Evolutionary conservation across 2,888 invertebrate genomes (phyloP).

Genomic region (Pammene aurita): DNA sequence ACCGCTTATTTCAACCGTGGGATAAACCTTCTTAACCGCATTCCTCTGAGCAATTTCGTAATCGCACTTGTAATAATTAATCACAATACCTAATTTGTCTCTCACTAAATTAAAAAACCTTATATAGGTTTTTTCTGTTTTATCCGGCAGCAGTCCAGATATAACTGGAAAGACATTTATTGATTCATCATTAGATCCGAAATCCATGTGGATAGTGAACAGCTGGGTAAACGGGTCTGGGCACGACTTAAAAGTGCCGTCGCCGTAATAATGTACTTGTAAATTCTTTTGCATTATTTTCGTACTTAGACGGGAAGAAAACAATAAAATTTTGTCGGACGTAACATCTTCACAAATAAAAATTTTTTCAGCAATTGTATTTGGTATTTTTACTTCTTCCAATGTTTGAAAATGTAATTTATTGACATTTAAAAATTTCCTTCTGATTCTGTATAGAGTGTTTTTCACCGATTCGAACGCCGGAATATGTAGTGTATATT

Average conservation of each 20-base stretch:
- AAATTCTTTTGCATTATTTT: constrained; percentile 2
- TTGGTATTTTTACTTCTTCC: constrained; percentile 1
- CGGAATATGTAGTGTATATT: constrained; percentile 2
- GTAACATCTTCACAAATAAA: constrained; percentile 1
- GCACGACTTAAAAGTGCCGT: constrained; percentile 2
- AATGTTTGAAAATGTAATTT: too few relatives aligned
- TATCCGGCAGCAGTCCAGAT: constrained; percentile 6
- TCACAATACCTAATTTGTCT: constrained; percentile 7
- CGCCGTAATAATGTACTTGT: neutral
- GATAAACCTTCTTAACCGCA: constrained; percentile 9
- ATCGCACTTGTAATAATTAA: constrained; percentile 12
- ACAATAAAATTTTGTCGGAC: constrained; percentile 7
- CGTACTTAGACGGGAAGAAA: neutral
- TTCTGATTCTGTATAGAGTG: constrained; percentile 3
- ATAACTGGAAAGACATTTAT: constrained; percentile 1
- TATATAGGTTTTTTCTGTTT: constrained; percentile 2
- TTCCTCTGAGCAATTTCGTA: constrained; percentile 11
- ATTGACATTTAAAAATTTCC: constrained; percentile 3
- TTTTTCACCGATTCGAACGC: neutral
- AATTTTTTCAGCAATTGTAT: neutral
- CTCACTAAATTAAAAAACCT: constrained; percentile 7
- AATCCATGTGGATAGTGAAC: neutral
- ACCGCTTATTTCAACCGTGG: constrained; percentile 1
- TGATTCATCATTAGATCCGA: neutral
- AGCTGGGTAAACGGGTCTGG: constrained; percentile 8